Percentiles rank a stretch among this genome's conserved stretches.
phyloP scores from a whole-genome alignment of 1,140 invertebrate species.

The Drosophila elegans region DNA sequence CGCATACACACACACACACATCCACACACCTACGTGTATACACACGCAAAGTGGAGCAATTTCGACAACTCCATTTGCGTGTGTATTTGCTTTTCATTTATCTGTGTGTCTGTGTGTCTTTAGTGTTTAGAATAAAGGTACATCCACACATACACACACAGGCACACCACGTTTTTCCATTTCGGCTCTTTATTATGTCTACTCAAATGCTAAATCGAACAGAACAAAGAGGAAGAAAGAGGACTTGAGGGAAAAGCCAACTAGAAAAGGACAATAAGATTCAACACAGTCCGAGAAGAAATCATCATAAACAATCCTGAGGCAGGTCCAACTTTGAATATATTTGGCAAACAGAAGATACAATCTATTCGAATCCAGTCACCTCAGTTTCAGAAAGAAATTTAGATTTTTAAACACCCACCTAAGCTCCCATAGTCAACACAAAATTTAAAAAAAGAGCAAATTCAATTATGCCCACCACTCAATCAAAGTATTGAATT shows the following conservation, averaged over 20 bases:
- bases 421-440: too few relatives aligned
- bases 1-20: constrained; percentile 18
- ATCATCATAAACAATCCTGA: constrained; percentile 29
- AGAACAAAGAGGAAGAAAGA: not conserved
- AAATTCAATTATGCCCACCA: too few relatives aligned
- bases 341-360: not conserved
- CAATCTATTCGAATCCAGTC: not conserved
- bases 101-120: constrained; percentile 13
- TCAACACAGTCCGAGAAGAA: constrained; percentile 6
- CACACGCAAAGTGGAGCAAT: constrained; percentile 71
- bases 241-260: constrained; percentile 6
- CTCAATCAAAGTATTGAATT: too few relatives aligned
- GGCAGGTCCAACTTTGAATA: constrained; percentile 20
- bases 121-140: constrained; percentile 61
- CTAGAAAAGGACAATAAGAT: constrained; percentile 25
- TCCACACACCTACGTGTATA: constrained; percentile 9
- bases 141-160: constrained; percentile 19
- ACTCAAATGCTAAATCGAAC: constrained; percentile 43
- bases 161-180: constrained; percentile 50
- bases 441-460: too few relatives aligned
- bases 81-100: constrained; percentile 17
- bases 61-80: constrained; percentile 65
- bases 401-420: not conserved
- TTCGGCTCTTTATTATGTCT: constrained; percentile 71
- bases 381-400: too few relatives aligned